Conservation (phyloP, 2,113 vertebrate species). For the Lagopus muta region DNA sequence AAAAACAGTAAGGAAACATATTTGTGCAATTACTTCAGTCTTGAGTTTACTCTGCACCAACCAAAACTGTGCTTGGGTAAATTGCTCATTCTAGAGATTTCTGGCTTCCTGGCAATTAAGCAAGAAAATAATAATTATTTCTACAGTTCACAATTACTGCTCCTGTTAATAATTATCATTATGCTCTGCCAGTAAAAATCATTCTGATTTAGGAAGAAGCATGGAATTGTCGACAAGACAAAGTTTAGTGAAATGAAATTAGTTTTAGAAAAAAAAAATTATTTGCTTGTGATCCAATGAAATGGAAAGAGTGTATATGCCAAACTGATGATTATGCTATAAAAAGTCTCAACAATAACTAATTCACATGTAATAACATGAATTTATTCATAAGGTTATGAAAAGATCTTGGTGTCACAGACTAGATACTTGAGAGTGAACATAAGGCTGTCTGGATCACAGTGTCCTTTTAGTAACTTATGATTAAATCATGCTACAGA, state of each 20-base stretch:
- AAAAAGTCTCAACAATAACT: conserved; percentile 45
- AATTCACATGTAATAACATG: conserved; percentile 26
- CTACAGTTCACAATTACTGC: conserved; percentile 16
- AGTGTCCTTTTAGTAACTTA: conserved; percentile 25
- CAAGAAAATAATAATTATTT: conserved; percentile 19
- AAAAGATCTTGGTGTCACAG: background rate
- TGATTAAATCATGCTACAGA: conserved; percentile 52
- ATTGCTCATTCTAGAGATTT: conserved; percentile 20
- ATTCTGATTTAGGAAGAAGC: conserved; percentile 39
- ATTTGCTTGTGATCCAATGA: background rate
- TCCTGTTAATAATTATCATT: conserved; percentile 45
- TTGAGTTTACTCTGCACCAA: background rate
- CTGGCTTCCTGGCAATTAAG: conserved; percentile 21
- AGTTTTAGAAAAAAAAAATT: conserved; percentile 24
- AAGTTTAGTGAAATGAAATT: conserved; percentile 13
- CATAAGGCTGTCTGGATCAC: conserved; percentile 39
- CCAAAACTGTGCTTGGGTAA: background rate
- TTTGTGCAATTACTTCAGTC: background rate
- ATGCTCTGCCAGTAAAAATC: conserved; percentile 30
- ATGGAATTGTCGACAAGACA: conserved; percentile 19
- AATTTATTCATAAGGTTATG: conserved; percentile 47
- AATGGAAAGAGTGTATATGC: background rate
- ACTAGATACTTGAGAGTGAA: conserved; percentile 13
- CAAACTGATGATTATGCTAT: conserved; percentile 42
- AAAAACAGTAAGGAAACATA: background rate